Evolutionary conservation across 1,140 invertebrate genomes (phyloP), one percentile per base, ranked within the genome.

Genomic region (Sycobia sp.): DNA sequence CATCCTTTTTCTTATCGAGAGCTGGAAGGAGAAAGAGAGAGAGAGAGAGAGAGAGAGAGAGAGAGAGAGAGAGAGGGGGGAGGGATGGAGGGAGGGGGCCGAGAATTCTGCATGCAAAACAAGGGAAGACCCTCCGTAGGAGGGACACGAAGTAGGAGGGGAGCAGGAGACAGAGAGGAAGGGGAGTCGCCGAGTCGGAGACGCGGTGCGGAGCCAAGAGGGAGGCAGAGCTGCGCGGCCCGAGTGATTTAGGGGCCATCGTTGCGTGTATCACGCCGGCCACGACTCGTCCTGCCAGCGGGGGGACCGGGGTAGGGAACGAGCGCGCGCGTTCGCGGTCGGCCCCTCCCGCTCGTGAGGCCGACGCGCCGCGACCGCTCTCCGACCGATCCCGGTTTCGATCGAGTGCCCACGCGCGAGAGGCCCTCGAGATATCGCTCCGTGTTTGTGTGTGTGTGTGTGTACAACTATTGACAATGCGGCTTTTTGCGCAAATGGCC

Each of bases 261-360:
- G 73, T 75, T 75, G 73, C 70, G 70, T 73, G 75, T 72, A 78
- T 72, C 72, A 73, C 75, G 68, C 74, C 72, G n/a, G n/a, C 29
- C 4, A 11, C 29, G 70, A 66, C 70, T 51, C 47, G n/a, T 50
- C 29, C 49, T 14, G 18, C 32, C 32, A 36, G 55, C 29, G 29
- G 29, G 5, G 29, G 29, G 11, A 7, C 29, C 29, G 5, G 11
- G n/a, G n/a, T n/a, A n/a, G n/a, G n/a, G n/a, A n/a, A n/a, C n/a
- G n/a, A n/a, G n/a, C n/a, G n/a, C n/a, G 5, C 29, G 29, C 29
- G 29, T 11, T 11, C 5, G 29, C 29, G 29, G 5, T 32, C 29
- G 29, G 29, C 29, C 29, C 29, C 29, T 7, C 29, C 29, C 29
- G 29, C 29, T n/a, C n/a, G n/a, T n/a, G n/a, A n/a, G n/a, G n/a